Evolutionary conservation across 2,888 invertebrate genomes (phyloP), one percentile per base, ranked within the genome.

Genomic region (Meteorus colon): DNA sequence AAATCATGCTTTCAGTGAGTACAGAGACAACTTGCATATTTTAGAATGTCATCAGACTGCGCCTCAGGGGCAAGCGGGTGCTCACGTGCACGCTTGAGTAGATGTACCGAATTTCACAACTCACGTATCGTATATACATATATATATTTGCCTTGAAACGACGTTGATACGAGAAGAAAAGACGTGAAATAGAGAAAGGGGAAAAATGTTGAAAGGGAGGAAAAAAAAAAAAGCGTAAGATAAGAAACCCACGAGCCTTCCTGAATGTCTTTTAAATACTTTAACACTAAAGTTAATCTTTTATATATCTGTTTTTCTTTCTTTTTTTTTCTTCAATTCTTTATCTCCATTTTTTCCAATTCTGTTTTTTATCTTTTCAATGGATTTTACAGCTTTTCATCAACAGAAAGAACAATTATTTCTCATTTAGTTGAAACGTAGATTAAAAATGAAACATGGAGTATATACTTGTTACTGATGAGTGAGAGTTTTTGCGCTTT

Each of bases 11-110:
- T 77, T 79, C 77, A 71, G 77, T 73, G 77, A 68, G 68, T 70
- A 60, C 67, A 67, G 77, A 55, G 55, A 55, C 76, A 76, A 78
- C 79, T 79, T 86, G 83, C 82, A 85, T 86, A 85, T 85, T 86
- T 86, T 78, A 86, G 77, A 82, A 82, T 81, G 82, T 86, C 83
- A 84, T 86, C 83, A 82, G 81, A 79, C 80, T 76, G 78, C 78
- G 79, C 78, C 80, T 34, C 70, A 66, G 74, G 74, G 71, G 75
- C 29, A 48, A 45, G 8, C 34, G 16, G 41, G n/a, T 14, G 24
- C 16, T 5, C 45, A 16, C 14, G 16, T 31, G 63, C 16, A 63
- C 63, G 5, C n/a, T 29, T 63, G 63, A 31, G 31, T 63, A 31
- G 16, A 12, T 59, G 19, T 63, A 63, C 29, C 10, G 63, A 19